Base-by-base conservation (phyloP, 2,888 invertebrate genomes). In the Muscina levida region DNA sequence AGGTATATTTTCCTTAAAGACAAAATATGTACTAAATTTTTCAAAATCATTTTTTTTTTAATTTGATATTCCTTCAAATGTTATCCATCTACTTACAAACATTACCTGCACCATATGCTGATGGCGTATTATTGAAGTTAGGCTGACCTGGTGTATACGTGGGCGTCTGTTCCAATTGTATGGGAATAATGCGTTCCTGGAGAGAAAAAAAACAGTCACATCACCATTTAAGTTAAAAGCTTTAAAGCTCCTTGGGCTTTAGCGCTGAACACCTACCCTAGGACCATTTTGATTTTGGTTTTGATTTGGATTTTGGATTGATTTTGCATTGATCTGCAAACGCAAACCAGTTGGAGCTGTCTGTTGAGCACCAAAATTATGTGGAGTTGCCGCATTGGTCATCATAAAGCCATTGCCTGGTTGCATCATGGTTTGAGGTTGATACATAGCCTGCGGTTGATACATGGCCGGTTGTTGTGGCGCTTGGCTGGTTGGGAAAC, bases 131-230 rank as follows among this genome's bases (percentile, higher is more conserved):
- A 74, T 85, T 85, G 72, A 87, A 87, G 74, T 84, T 88, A 44
- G 90, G 88, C 82, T 89, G 89, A 39, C 88, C 86, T 56, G 91
- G 86, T 37, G 86, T 86, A 84, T 87, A 87, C 39, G 84, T 84
- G 17, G 84, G 88, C 1, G 90, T 89, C 78, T 89, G 87, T 71
- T 91, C 91, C 83, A 91, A 66, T 74, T 90, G 89, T 71, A 91
- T 91, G 66, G 91, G 91, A 83, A 91, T 89, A 65, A 91, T 90
- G 72, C 87, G 88, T 83, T 91, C 91, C 90, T 90, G 39, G 31
- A 48, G 56, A 72, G 26, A 17, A 22, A 26, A 11, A 31, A 5
- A 26, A 46, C 26, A 44, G 0, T 70, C n/a, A n/a, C n/a, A n/a
- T n/a, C n/a, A n/a, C n/a, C n/a, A n/a, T n/a, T n/a, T 66, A 42